Percentiles rank a stretch among this genome's conserved stretches.
These are phyloP conservation scores for Tor tambroides DNA, from an alignment of 2,113 vertebrate genomes.

Conservation along the genomic window DNA sequence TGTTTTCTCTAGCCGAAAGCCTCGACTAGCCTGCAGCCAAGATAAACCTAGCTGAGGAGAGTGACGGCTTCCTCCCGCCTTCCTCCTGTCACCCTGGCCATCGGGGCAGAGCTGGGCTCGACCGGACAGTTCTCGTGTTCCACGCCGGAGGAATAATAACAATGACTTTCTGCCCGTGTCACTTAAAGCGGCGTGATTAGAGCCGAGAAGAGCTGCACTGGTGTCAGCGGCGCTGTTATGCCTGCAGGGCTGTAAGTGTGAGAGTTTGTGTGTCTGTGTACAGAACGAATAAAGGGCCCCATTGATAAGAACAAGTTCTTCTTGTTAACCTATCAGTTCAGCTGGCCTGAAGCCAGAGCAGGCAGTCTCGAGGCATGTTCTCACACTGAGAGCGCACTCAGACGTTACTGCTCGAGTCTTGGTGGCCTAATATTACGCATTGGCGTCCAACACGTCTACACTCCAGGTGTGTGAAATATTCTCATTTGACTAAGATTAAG, in stretches of 20 bases:
- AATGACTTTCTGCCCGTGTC: conserved; percentile 42
- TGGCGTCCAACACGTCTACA: background rate
- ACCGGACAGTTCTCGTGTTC: conserved; percentile 50
- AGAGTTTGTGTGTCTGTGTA: conserved; percentile 60
- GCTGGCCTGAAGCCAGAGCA: conserved; percentile 66
- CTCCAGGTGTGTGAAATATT: background rate
- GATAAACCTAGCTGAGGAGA: conserved; percentile 38
- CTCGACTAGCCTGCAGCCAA: conserved; percentile 30
- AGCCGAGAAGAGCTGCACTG: conserved; percentile 40
- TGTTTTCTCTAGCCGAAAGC: conserved; percentile 32
- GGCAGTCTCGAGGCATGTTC: conserved; percentile 63
- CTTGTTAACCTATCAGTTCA: conserved; percentile 76
- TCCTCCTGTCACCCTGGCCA: background rate
- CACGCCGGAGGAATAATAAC: conserved; percentile 54
- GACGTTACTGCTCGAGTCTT: background rate
- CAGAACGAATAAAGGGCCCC: conserved; percentile 72
- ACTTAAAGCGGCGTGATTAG: conserved; percentile 48
- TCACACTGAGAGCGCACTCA: conserved; percentile 51
- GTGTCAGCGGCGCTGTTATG: conserved; percentile 57
- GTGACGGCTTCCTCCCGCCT: background rate
- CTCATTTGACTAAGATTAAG: background rate
- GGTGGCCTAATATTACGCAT: background rate
- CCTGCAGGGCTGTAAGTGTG: conserved; percentile 47
- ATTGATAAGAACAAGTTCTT: conserved; percentile 82
- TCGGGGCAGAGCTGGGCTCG: conserved; percentile 43